phyloP scores from a whole-genome alignment of 2,888 invertebrate species.

The Calameuta pallipes region DNA sequence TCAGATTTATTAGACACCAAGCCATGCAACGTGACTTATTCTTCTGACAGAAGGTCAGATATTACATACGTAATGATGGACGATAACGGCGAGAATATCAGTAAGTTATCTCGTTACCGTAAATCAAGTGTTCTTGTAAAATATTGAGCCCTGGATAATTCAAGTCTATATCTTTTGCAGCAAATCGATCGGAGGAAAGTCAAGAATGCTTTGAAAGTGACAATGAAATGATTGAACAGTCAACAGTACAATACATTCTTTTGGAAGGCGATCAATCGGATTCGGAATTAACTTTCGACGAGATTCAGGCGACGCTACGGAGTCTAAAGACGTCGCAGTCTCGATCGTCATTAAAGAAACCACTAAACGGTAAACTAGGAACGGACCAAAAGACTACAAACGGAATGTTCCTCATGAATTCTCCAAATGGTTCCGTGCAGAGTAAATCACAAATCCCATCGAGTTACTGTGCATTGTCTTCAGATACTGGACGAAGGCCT shows the following conservation, averaged over 20 bases:
- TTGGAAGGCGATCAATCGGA: constrained; percentile 56
- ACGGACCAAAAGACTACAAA: constrained; percentile 17
- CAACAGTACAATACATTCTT: constrained; percentile 60
- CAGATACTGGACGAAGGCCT: background rate
- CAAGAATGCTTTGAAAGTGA: constrained; percentile 41
- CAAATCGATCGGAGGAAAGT: constrained; percentile 24
- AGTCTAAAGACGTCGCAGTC: constrained; percentile 31
- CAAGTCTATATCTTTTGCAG: constrained; percentile 15
- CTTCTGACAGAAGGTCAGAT: constrained; percentile 30
- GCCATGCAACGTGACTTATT: constrained; percentile 1
- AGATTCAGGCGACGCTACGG: constrained; percentile 51
- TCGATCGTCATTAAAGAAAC: background rate
- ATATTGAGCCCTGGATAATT: background rate
- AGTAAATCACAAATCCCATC: background rate
- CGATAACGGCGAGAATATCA: constrained; percentile 17
- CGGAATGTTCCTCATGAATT: constrained; percentile 4
- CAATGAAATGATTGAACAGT: constrained; percentile 52
- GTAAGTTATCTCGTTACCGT: constrained; percentile 23
- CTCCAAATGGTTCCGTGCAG: background rate
- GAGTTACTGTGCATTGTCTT: background rate
- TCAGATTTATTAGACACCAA: background rate
- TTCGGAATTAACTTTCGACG: constrained; percentile 60
- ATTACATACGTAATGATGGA: constrained; percentile 45
- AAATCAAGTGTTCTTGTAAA: background rate
- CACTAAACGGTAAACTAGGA: constrained; percentile 13